Conservation (phyloP, 2,113 vertebrate species). For the Emberiza fucata region DNA sequence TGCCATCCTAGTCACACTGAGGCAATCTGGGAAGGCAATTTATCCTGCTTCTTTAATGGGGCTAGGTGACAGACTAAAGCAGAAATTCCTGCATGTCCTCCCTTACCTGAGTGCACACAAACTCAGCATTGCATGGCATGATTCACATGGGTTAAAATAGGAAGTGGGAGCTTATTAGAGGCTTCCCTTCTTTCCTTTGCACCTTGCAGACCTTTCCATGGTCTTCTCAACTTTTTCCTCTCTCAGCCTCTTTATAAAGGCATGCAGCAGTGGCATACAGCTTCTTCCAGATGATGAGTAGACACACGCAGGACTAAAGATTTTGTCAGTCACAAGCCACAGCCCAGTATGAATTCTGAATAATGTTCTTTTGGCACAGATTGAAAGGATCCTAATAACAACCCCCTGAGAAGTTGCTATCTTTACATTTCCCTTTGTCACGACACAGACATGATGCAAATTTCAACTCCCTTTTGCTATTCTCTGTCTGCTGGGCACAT, state of each 20-base stretch:
- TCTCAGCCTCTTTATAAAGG: not conserved
- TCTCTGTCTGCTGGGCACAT: slow-evolving; percentile 17
- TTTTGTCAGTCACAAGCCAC: not conserved
- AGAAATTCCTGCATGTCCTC: not conserved
- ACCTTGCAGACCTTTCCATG: not conserved
- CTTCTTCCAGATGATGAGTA: not conserved
- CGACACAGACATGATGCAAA: slow-evolving; percentile 10
- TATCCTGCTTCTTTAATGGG: not conserved
- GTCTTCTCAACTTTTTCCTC: not conserved
- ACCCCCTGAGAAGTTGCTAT: not conserved
- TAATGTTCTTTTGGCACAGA: not conserved
- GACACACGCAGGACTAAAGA: not conserved
- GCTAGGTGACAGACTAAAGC: not conserved
- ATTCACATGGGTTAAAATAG: not conserved
- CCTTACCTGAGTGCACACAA: not conserved
- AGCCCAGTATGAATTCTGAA: not conserved
- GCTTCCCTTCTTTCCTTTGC: not conserved
- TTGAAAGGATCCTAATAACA: not conserved
- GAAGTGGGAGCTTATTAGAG: not conserved
- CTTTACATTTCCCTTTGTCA: slow-evolving; percentile 5
- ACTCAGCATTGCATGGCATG: not conserved
- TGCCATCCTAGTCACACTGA: not conserved
- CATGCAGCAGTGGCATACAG: not conserved
- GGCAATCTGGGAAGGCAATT: not conserved
- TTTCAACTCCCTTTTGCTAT: not conserved